Evolutionary conservation across 2,113 vertebrate species (phyloP).

Genomic region (Lynx canadensis): DNA sequence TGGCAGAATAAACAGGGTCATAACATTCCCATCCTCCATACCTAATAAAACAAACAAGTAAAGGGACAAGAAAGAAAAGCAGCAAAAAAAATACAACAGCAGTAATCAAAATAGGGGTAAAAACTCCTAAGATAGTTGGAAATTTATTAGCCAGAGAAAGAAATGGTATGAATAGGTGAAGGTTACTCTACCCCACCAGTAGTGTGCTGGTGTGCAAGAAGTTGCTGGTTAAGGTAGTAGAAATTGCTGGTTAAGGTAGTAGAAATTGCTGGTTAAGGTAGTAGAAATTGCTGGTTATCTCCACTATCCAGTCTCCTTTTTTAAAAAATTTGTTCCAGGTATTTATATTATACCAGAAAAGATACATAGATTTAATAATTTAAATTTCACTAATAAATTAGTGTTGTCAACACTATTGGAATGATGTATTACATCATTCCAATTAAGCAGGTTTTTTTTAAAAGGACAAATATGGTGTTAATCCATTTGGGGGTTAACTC

Average conservation of each 20-base stretch:
- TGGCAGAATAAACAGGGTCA: background rate
- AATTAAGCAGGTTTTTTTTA: background rate
- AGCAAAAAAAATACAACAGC: background rate
- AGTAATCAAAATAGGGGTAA: background rate
- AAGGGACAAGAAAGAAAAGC: background rate
- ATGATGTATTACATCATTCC: background rate
- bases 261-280: background rate
- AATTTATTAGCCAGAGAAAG: background rate
- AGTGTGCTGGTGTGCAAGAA: background rate
- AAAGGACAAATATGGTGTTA: background rate
- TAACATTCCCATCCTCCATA: background rate
- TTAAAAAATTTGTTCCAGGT: background rate
- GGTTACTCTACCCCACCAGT: background rate
- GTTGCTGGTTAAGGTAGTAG: background rate
- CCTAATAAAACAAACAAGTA: background rate
- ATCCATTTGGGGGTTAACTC: background rate
- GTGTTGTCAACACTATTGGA: background rate
- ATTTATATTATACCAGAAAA: background rate
- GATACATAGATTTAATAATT: conserved; percentile 25
- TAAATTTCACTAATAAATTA: conserved; percentile 22
- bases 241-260: background rate
- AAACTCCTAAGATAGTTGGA: background rate
- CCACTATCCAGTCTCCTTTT: background rate
- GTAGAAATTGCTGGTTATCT: background rate
- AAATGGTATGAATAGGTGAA: background rate